Conservation (phyloP, 2,113 vertebrate genomes). For the Cololabis saira region DNA sequence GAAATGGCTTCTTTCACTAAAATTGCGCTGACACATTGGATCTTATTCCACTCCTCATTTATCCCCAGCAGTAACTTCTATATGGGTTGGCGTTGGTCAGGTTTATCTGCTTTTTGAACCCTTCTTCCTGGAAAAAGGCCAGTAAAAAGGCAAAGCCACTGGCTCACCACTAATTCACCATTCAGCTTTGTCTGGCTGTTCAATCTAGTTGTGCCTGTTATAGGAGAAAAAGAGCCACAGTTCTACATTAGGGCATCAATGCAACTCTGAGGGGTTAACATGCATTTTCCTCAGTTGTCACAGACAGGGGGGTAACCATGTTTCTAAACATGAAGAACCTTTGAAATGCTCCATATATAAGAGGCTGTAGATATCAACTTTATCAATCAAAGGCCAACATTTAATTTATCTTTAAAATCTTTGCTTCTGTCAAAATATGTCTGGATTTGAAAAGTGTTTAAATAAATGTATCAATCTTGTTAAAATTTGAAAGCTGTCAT, state of each 20-base stretch:
- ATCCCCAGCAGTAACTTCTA: conserved; percentile 46
- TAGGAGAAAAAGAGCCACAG: conserved; percentile 54
- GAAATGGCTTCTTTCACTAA: conserved; percentile 59
- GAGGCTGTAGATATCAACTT: conserved; percentile 7
- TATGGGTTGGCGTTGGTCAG: conserved; percentile 60
- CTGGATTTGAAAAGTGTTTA: not conserved
- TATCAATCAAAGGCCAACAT: not conserved
- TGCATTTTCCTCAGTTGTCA: conserved; percentile 69
- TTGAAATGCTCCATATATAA: conserved; percentile 38
- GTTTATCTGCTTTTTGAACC: conserved; percentile 24
- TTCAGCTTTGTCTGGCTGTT: conserved; percentile 68
- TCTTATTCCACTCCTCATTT: conserved; percentile 26
- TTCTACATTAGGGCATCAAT: conserved; percentile 60
- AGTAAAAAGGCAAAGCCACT: conserved; percentile 68
- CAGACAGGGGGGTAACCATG: conserved; percentile 46
- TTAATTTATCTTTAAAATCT: not conserved
- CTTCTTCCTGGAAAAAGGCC: conserved; percentile 33
- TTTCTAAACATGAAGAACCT: conserved; percentile 39
- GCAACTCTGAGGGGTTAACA: conserved; percentile 72
- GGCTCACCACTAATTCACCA: conserved; percentile 72
- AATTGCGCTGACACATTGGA: conserved; percentile 25
- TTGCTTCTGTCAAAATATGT: too few species aligned
- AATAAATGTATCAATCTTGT: not conserved
- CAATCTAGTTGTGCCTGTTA: conserved; percentile 70
- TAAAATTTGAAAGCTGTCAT: not conserved